phyloP scores from a whole-genome alignment of 2,888 invertebrate genomes.

The Andricus curvator region DNA sequence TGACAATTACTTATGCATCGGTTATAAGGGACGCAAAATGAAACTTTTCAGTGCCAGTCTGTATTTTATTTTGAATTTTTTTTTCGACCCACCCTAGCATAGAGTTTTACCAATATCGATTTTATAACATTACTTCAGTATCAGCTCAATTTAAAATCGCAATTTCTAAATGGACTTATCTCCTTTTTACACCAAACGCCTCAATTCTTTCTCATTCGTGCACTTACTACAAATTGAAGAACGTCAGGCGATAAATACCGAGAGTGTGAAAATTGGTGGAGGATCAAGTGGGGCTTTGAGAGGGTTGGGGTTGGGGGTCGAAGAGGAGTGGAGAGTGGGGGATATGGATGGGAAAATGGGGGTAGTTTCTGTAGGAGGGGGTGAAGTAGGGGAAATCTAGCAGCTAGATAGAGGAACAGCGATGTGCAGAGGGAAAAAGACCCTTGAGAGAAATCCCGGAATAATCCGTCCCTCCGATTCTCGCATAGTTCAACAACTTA shows the following conservation, averaged over 20 bases:
- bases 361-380: conserved; percentile 20
- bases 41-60: no score
- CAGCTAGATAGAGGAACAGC: conserved; percentile 30
- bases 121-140: background rate
- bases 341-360: conserved; percentile 37
- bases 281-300: conserved; percentile 33
- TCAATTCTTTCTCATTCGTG: conserved; percentile 5
- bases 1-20: no score
- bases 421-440: conserved; percentile 52
- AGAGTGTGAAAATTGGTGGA: conserved; percentile 29
- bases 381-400: conserved; percentile 43
- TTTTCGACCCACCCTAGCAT: no score
- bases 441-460: conserved; percentile 66
- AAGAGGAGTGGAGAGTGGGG: conserved; percentile 43
- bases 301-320: background rate
- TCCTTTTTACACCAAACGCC: background rate
- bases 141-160: background rate
- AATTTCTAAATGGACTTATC: conserved; percentile 17
- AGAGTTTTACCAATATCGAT: background rate
- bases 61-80: no score
- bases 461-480: conserved; percentile 68
- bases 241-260: conserved; percentile 31
- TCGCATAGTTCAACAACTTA: conserved; percentile 74
- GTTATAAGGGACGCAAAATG: no score
- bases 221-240: conserved; percentile 33